Conservation (phyloP, 2,113 vertebrate species). For the Rattus rattus region DNA sequence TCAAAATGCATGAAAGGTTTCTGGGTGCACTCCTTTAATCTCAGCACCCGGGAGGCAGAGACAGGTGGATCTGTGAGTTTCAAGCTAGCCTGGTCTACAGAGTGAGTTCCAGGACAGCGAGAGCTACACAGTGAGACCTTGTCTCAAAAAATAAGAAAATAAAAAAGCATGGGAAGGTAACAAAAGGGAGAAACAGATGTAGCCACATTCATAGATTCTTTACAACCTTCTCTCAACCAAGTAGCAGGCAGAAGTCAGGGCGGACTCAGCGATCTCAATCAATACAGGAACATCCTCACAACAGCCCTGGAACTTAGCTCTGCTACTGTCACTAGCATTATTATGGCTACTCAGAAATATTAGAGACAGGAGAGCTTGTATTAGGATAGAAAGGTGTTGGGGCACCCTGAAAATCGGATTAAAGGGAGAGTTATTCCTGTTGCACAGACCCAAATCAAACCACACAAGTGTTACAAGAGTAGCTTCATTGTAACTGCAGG, state of each 20-base stretch:
- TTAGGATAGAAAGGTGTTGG: neutral
- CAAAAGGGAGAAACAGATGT: neutral
- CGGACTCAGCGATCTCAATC: no score
- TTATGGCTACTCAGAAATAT: neutral
- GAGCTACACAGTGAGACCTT: neutral
- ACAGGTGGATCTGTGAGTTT: neutral
- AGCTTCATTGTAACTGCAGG: neutral
- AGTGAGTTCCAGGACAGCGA: neutral
- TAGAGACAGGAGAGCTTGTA: neutral
- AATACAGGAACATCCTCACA: neutral
- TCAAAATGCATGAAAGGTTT: neutral
- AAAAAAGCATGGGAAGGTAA: neutral
- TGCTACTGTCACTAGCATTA: neutral
- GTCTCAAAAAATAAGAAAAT: neutral
- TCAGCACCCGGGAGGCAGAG: neutral
- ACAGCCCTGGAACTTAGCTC: neutral
- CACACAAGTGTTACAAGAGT: neutral
- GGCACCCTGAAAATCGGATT: neutral
- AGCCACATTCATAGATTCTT: neutral
- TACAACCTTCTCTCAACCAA: neutral
- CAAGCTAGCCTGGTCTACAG: neutral
- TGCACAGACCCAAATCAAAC: neutral
- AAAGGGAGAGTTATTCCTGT: neutral
- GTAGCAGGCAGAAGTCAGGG: neutral
- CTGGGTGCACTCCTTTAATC: neutral